These are phyloP conservation scores for Hyposoter dolosus DNA, from an alignment of 2,888 invertebrate species.

Conservation along the genomic window DNA sequence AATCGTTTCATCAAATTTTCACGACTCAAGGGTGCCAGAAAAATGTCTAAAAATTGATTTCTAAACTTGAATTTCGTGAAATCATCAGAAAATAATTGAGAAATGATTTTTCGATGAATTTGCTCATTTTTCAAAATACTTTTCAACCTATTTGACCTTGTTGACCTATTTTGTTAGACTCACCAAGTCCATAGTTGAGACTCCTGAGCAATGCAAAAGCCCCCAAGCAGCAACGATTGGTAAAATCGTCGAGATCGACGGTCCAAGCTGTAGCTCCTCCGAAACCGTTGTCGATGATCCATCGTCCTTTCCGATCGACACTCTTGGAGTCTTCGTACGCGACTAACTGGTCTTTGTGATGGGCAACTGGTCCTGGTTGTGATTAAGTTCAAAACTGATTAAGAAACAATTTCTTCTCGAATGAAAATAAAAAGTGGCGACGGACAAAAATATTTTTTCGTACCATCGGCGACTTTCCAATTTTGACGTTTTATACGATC, in stretches of 20 bases:
- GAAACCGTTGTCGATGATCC: constrained; percentile 90
- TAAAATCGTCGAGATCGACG: constrained; percentile 94
- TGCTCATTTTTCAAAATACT: background rate
- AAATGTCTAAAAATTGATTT: too few relatives aligned
- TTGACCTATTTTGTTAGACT: constrained; percentile 69
- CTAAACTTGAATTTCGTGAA: too few relatives aligned
- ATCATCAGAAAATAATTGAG: background rate
- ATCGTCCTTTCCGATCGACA: constrained; percentile 91
- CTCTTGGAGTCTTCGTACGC: constrained; percentile 94
- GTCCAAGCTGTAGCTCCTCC: constrained; percentile 96
- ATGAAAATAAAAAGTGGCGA: background rate
- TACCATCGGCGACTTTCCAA: constrained; percentile 79
- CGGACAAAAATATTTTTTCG: background rate
- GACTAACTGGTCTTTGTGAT: constrained; percentile 94
- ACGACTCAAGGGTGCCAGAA: background rate
- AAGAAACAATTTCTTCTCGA: background rate
- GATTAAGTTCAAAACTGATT: background rate
- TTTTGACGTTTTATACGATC: constrained; percentile 85
- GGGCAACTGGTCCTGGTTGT: constrained; percentile 90
- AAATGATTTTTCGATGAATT: background rate
- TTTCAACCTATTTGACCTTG: too few relatives aligned
- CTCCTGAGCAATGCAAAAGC: constrained; percentile 92
- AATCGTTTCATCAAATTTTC: background rate
- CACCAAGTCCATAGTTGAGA: constrained; percentile 91
- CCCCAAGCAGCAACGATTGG: constrained; percentile 93